These are phyloP conservation scores for Salvelinus namaycush DNA, from an alignment of 2,113 vertebrate genomes.

Conservation along the genomic window DNA sequence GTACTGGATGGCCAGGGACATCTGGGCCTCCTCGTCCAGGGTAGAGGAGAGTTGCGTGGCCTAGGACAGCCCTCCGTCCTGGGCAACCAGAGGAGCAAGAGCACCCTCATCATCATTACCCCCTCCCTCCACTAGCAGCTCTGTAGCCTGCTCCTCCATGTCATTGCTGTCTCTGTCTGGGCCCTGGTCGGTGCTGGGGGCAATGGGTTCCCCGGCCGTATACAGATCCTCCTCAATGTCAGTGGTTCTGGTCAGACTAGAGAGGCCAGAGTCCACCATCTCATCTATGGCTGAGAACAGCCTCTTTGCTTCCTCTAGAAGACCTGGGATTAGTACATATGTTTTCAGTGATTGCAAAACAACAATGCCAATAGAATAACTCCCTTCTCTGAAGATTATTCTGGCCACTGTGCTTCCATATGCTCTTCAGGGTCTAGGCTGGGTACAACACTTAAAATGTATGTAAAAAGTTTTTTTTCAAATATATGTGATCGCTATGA, in stretches of 20 bases:
- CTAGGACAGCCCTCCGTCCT: too few species aligned
- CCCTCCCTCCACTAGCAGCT: not conserved
- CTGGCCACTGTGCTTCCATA: too few species aligned
- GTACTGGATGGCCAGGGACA: slow-evolving; percentile 81
- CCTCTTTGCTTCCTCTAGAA: slow-evolving; percentile 72
- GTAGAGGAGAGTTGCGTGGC: not conserved
- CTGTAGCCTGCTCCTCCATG: not conserved
- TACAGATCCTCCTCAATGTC: slow-evolving; percentile 56
- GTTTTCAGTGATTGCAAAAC: too few species aligned
- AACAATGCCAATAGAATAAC: too few species aligned
- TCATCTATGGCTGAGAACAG: slow-evolving; percentile 58
- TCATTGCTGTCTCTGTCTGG: not conserved
- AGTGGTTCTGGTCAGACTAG: not conserved
- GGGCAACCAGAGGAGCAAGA: not conserved
- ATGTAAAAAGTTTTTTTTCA: too few species aligned
- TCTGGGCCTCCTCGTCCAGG: slow-evolving; percentile 76
- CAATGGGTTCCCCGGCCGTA: not conserved
- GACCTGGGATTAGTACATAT: slow-evolving; percentile 42
- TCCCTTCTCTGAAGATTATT: too few species aligned
- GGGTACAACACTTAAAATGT: too few species aligned
- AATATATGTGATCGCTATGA: too few species aligned
- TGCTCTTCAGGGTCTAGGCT: too few species aligned
- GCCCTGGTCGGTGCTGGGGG: not conserved
- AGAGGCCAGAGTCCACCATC: not conserved
- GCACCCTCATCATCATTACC: not conserved